A percentile compares a stretch with the other conserved stretches of the same genome.
Evolutionary conservation across 35 echinoderm and acorn worm species (phyloP).

Genomic region (Strongylocentrotus purpuratus): DNA sequence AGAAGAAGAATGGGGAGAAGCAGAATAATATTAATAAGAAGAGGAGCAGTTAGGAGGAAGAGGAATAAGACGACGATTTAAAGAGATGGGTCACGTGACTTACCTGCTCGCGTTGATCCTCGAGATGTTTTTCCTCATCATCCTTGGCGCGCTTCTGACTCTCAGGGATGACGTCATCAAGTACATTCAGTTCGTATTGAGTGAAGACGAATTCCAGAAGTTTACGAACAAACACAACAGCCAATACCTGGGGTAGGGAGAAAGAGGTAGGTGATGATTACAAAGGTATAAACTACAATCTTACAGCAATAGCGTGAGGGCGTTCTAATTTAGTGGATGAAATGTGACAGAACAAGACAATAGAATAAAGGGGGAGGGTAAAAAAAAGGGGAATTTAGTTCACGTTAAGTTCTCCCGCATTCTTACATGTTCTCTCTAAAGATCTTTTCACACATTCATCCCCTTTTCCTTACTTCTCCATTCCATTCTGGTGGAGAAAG

Average conservation of each 20-base stretch:
- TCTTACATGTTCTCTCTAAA: too few relatives aligned
- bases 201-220: constrained; percentile 81
- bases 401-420: too few relatives aligned
- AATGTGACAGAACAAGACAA: too few relatives aligned
- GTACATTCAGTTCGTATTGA: constrained; percentile 71
- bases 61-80: neutral
- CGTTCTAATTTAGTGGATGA: too few relatives aligned
- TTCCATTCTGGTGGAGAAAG: too few relatives aligned
- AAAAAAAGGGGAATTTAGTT: too few relatives aligned
- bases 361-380: too few relatives aligned
- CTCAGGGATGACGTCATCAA: constrained; percentile 94
- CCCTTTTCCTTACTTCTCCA: too few relatives aligned
- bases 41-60: neutral
- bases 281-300: neutral
- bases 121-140: constrained; percentile 60
- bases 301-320: neutral
- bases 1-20: too few relatives aligned
- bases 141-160: constrained; percentile 72
- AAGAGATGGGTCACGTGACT: constrained; percentile 1
- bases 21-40: too few relatives aligned
- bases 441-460: too few relatives aligned
- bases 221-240: constrained; percentile 86
- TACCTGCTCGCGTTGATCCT: constrained; percentile 77
- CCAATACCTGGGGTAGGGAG: constrained; percentile 61
- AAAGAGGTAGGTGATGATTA: neutral